These are phyloP conservation scores for Muscicapa adusta DNA, from an alignment of 2,113 vertebrate genomes.

Conservation along the genomic window DNA sequence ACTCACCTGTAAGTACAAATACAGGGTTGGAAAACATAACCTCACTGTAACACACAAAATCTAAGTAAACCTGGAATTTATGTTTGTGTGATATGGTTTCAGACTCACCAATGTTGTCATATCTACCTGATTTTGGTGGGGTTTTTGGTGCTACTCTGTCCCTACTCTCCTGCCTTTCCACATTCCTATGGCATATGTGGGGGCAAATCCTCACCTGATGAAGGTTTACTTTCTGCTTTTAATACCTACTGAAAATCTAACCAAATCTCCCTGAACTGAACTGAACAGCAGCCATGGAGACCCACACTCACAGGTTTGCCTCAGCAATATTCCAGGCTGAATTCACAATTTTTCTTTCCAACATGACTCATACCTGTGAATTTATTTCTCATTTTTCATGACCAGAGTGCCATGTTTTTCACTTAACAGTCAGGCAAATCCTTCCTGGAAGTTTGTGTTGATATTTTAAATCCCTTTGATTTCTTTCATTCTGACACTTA, in stretches of 20 bases:
- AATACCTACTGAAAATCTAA: background rate
- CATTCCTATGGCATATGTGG: background rate
- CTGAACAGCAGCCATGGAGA: background rate
- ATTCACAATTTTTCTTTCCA: constrained; percentile 25
- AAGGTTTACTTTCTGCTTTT: background rate
- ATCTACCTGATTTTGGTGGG: background rate
- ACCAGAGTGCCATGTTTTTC: constrained; percentile 25
- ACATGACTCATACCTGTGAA: constrained; percentile 21
- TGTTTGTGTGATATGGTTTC: background rate
- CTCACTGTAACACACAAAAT: background rate
- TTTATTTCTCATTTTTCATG: constrained; percentile 36
- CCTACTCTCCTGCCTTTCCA: background rate
- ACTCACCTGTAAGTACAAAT: background rate
- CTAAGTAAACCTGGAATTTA: background rate
- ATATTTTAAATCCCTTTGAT: constrained; percentile 42
- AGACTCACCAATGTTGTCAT: background rate
- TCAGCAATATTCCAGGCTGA: background rate
- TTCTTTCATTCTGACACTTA: constrained; percentile 20
- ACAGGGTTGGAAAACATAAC: background rate
- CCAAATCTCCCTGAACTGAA: background rate
- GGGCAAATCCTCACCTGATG: background rate
- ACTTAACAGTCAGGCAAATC: constrained; percentile 17
- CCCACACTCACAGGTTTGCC: background rate
- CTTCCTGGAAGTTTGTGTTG: constrained; percentile 32
- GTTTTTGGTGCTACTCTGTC: background rate